Base-by-base conservation (phyloP, 1,140 invertebrate species). In the Prorops nasuta region DNA sequence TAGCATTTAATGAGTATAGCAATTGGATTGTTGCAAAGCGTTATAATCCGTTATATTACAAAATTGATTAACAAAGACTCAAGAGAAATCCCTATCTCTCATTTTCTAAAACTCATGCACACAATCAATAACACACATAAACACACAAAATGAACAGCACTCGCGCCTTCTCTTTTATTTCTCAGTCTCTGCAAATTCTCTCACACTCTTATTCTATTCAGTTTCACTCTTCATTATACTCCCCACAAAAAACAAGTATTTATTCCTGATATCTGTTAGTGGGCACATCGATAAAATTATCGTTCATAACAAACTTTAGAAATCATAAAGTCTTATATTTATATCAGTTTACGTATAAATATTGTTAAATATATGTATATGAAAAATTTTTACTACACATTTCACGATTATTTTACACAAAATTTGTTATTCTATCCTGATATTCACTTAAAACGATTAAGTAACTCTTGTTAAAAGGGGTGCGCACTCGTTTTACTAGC, bases 1-100 rank as follows among this genome's bases (percentile, higher is more conserved):
- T n/a, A n/a, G n/a, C n/a, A n/a, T n/a, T n/a, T n/a, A n/a, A n/a
- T n/a, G n/a, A n/a, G n/a, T n/a, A n/a, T n/a, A n/a, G n/a, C n/a
- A n/a, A n/a, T n/a, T n/a, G n/a, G n/a, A n/a, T n/a, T n/a, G n/a
- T n/a, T n/a, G n/a, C n/a, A n/a, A n/a, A n/a, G n/a, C n/a, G n/a
- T n/a, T n/a, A n/a, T n/a, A n/a, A n/a, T n/a, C n/a, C n/a, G n/a
- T n/a, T n/a, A n/a, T n/a, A n/a, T n/a, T n/a, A n/a, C n/a, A n/a
- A n/a, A n/a, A 75, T 62, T 58, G 59, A 75, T 71, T 72, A 74
- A 70, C 71, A 74, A 76, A 76, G 63, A 68, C 60, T 67, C 64
- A 71, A 70, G 47, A 34, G 19, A 51, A 59, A 55, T 51, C 51
- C 51, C 36, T 44, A 39, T 37, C 7, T 20, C 22, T 15, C 15